Evolutionary conservation across 2,797 vertebrate genomes (phyloP), one percentile per base, ranked within the genome.

Genomic region (Trematomus bernacchii): DNA sequence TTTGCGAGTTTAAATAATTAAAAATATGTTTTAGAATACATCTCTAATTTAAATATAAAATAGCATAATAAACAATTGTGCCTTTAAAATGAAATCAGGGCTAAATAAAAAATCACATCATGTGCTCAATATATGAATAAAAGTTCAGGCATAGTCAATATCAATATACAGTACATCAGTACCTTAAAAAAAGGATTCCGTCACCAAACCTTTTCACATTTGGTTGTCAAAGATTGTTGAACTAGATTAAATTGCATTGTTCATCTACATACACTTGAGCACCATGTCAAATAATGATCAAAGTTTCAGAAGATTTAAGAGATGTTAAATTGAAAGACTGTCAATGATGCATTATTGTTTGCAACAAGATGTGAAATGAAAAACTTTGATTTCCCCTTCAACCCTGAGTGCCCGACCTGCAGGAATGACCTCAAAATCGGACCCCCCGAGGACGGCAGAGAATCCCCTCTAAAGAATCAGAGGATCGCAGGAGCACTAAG

Each of bases 21-120:
- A 92, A 94, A 94, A 94, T 86, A 89, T 90, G 91, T 93, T 93
- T 93, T 89, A 94, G 87, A 89, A 89, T 76, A 88, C 54, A 85
- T 81, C 71, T 89, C 77, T 77, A 74, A 93, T 93, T 93, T 93
- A 90, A 90, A 96, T 94, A 96, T 94, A 96, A 96, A 94, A 93
- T 33, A 87, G 66, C 5, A 87, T 83, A 90, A 85, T 59, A 83
- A 92, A 90, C 19, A 75, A 74, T 78, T 88, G 90, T 94, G 87
- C 76, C 89, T 90, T 94, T 89, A 85, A 93, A 94, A 91, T 91
- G 70, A 94, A 93, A 94, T 90, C 85, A 92, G 68, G 72, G 89
- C 87, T 86, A 93, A 95, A 95, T 90, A 88, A 94, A 94, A 92
- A 79, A 83, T 94, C 92, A 94, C 82, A 89, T 80, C 12, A 94